Evolutionary conservation across 1,140 invertebrate species (phyloP), one percentile per base, ranked within the genome.

Genomic region (Sesamia nonagrioides): DNA sequence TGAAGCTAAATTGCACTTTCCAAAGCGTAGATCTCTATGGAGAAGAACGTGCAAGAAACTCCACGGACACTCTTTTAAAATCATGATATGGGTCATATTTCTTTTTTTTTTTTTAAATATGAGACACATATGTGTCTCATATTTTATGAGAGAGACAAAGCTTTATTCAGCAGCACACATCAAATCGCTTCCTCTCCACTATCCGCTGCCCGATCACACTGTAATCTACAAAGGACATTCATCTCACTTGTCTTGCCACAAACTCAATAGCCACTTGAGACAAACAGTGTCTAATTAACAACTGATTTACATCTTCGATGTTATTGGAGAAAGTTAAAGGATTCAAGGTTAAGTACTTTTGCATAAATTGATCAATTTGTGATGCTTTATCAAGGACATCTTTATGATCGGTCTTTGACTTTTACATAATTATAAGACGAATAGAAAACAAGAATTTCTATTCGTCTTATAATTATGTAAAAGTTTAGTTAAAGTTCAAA

Each of bases 251-350:
- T 75, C 40, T 17, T 56, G 42, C 21, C 40, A 61, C 40, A 13
- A 18, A 75, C 52, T 61, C 27, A 35, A 61, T 21, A 37, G 58
- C 73, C 73, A 75, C 73, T 75, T 63, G 40, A 75, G 42, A 75
- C 71, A 40, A 27, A 50, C 27, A 17, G n/a, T 37, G 35, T 45
- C n/a, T 9, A 40, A 58, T 73, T 58, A 73, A 21, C 33, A 18
- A 72, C 27, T 37, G 33, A 60, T 60, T 15, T 15, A 6, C 27
- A 54, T 54, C 18, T 17, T 18, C 18, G 0, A 6, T 18, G 6
- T 54, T 54, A 54, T 45, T 45, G 42, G 11, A 27, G 27, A 56
- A 18, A 56, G 37, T 11, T 56, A 11, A 58, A 13, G 13, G 21
- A 33, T 58, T 58, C 54, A 58, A 58, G 21, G 54, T 4, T 61